Evolutionary conservation across 2,888 invertebrate genomes (phyloP).

Genomic region (Drosophila robusta): DNA sequence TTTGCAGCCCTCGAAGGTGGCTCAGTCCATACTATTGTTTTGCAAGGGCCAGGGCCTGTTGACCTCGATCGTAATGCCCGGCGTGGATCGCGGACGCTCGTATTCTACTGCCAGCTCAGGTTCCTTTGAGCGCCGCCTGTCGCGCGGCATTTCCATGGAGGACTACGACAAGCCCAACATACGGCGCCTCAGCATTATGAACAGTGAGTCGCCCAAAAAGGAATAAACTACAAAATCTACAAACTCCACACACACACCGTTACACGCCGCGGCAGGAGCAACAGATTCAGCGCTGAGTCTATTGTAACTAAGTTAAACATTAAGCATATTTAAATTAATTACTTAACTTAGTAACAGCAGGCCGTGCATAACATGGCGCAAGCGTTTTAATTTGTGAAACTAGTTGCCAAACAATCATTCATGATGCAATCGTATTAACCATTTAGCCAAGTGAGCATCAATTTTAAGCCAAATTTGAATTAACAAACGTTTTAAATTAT

Average conservation of each 20-base stretch:
- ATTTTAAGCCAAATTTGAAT: constrained; percentile 59
- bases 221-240: constrained; percentile 53
- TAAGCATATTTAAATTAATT: constrained; percentile 59
- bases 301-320: constrained; percentile 37
- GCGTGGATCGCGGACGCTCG: constrained; percentile 90
- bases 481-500: constrained; percentile 41
- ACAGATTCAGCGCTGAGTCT: constrained; percentile 27
- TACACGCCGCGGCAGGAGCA: constrained; percentile 29
- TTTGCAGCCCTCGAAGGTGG: constrained; percentile 92
- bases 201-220: constrained; percentile 87
- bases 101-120: constrained; percentile 87
- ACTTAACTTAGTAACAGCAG: constrained; percentile 54
- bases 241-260: constrained; percentile 17
- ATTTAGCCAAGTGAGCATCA: constrained; percentile 41
- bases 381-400: constrained; percentile 47
- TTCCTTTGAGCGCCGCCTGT: constrained; percentile 86
- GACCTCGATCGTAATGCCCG: constrained; percentile 92
- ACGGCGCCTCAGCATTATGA: constrained; percentile 89
- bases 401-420: constrained; percentile 63
- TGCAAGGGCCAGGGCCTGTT: constrained; percentile 94
- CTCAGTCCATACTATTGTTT: constrained; percentile 94
- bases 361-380: constrained; percentile 26
- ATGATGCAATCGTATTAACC: constrained; percentile 48
- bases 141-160: constrained; percentile 91
- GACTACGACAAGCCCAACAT: constrained; percentile 93